Evolutionary conservation across 2,113 vertebrate species (phyloP).

Genomic region (Pseudolaguvia tuberculata): DNA sequence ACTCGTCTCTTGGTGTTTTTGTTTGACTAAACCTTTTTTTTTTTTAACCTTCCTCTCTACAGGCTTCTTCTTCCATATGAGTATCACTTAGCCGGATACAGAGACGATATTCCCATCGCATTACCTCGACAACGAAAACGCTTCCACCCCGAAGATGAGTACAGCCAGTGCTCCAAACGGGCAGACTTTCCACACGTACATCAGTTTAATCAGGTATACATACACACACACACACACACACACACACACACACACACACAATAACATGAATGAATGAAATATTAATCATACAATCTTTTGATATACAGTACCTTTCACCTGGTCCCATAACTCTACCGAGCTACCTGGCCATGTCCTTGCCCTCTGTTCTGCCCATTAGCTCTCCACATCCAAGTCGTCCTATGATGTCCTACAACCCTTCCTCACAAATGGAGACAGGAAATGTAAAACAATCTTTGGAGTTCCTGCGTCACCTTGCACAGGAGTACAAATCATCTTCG

Average conservation of each 20-base stretch:
- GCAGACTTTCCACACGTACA: constrained; percentile 21
- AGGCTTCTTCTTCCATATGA: constrained; percentile 70
- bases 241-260: too few species aligned
- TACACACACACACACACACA: not conserved
- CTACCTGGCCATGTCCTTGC: constrained; percentile 32
- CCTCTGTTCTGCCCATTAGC: not conserved
- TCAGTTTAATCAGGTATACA: constrained; percentile 53
- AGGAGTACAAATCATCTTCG: constrained; percentile 60
- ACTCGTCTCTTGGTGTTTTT: not conserved
- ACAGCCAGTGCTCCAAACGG: constrained; percentile 50
- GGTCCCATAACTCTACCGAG: constrained; percentile 35
- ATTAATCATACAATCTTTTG: not conserved
- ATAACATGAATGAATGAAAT: not conserved
- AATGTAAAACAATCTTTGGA: constrained; percentile 51
- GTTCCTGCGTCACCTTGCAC: constrained; percentile 59
- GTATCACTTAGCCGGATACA: constrained; percentile 61
- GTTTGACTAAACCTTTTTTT: too few species aligned
- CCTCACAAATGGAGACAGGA: constrained; percentile 15
- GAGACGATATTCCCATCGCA: constrained; percentile 45
- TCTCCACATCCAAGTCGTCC: constrained; percentile 10
- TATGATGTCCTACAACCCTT: not conserved
- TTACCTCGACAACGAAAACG: constrained; percentile 52
- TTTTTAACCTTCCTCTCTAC: not conserved
- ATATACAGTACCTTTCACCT: constrained; percentile 37
- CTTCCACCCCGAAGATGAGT: constrained; percentile 44